Evolutionary conservation across 2,113 vertebrate genomes (phyloP), one percentile per base, ranked within the genome.

Genomic region (Seriola quinqueradiata): DNA sequence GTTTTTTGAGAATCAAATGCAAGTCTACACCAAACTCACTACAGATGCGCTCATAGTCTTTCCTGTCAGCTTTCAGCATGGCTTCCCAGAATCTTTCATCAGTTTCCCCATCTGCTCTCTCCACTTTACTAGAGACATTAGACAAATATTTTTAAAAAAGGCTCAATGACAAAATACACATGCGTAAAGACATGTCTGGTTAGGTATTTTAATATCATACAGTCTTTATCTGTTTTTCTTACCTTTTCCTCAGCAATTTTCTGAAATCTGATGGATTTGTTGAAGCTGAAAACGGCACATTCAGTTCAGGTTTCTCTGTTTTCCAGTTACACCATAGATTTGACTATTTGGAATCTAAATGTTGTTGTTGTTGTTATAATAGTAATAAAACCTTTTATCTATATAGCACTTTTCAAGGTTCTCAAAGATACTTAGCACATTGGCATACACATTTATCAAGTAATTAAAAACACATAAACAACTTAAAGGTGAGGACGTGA

Each of bases 21-120:
- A 96, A 92, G 87, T 98, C 96, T 11, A 76, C 89, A 5, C 96
- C 96, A 0, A 95, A 96, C 72, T 96, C 95, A 0, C 92, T 3
- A 77, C 97, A 97, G 83, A 97, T 96, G 66, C 85, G 91, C 86
- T 97, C 96, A 5, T 97, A 97, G 88, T 98, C 96, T 71, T 84
- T 96, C 63, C 48, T 94, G 77, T 98, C 96, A 19, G 96, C 95
- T 0, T 94, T 93, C 84, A 97, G 81, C 82, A 97, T 83, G 4
- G 96, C 69, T 21, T 97, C 95, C 96, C 95, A 97, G 85, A 97
- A 93, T 55, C 87, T 88, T n/a, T 95, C 94, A 48, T 94, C 81
- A 3, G 44, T 76, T 66, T 95, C 93, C 54, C 46, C 48, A 81
- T 90, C 87, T 74, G 65, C 66, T 60, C 28, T 71, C 25, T 85